Conservation (phyloP, 2,888 invertebrate genomes). For the Parelbella ahira region DNA sequence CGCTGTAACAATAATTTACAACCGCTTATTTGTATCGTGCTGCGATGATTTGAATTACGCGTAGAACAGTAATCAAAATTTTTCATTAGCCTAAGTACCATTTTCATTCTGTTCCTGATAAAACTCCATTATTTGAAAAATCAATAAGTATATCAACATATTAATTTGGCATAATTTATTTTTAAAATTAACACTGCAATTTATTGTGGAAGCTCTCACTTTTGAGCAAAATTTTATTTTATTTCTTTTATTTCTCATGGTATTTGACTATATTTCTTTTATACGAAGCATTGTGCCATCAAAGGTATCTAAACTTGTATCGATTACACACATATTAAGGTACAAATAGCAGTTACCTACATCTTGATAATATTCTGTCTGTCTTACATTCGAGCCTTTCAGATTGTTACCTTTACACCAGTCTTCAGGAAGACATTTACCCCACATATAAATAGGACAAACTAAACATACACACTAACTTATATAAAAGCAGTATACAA, state of each 20-base stretch:
- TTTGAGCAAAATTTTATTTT: slow-evolving; percentile 59
- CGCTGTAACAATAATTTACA: too few relatives aligned
- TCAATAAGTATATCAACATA: slow-evolving; percentile 4
- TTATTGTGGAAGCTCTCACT: slow-evolving; percentile 52
- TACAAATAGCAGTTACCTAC: slow-evolving; percentile 24
- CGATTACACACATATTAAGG: too few relatives aligned
- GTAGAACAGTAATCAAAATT: slow-evolving; percentile 20
- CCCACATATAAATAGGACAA: slow-evolving; percentile 35
- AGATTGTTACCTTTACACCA: slow-evolving; percentile 23
- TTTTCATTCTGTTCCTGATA: slow-evolving; percentile 4
- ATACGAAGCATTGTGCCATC: slow-evolving; percentile 28
- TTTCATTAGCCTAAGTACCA: slow-evolving; percentile 16
- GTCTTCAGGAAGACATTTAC: slow-evolving; percentile 37
- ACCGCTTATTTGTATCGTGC: slow-evolving; percentile 14
- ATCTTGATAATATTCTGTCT: slow-evolving; percentile 10
- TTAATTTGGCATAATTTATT: slow-evolving; percentile 21
- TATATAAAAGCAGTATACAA: slow-evolving; percentile 25
- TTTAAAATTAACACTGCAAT: slow-evolving; percentile 11
- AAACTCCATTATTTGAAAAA: slow-evolving; percentile 8
- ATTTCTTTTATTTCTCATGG: too few relatives aligned
- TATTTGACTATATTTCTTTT: slow-evolving; percentile 27
- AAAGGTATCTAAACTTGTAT: too few relatives aligned
- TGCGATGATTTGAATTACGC: slow-evolving; percentile 14
- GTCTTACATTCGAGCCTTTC: slow-evolving; percentile 13
- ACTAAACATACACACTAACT: slow-evolving; percentile 43